phyloP scores from a whole-genome alignment of 2,888 invertebrate genomes.

The Acleris laterana region DNA sequence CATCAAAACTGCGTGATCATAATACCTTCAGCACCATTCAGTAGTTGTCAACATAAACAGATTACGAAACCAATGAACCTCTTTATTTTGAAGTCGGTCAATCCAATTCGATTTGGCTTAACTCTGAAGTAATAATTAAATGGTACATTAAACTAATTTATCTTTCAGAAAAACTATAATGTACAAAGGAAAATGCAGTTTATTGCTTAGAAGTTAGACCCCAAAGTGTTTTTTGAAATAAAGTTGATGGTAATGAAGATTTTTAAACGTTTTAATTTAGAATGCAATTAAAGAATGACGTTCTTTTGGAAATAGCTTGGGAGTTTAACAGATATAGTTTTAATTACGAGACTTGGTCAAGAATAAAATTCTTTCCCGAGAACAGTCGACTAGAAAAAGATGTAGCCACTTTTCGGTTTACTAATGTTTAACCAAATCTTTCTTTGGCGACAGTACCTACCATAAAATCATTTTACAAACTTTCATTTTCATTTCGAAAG shows the following conservation, averaged over 20 bases:
- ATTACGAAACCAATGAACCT: constrained; percentile 19
- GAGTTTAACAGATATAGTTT: too few species aligned
- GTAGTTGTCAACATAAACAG: constrained; percentile 28
- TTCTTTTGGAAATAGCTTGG: not conserved
- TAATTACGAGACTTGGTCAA: too few species aligned
- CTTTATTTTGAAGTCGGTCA: constrained; percentile 32
- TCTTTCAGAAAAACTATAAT: not conserved
- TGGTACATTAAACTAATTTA: constrained; percentile 42
- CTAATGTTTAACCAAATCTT: too few species aligned
- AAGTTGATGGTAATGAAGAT: not conserved
- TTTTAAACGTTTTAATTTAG: not conserved
- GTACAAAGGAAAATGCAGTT: not conserved
- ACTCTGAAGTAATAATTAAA: constrained; percentile 49
- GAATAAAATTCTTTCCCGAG: too few species aligned
- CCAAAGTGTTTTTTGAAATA: not conserved
- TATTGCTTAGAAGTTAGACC: not conserved
- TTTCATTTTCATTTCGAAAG: too few species aligned
- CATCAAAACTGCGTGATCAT: not conserved
- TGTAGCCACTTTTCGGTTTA: too few species aligned
- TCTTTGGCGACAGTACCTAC: too few species aligned
- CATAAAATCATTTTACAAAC: too few species aligned
- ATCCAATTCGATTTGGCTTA: constrained; percentile 38
- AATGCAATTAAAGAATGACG: not conserved
- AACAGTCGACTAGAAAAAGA: too few species aligned
- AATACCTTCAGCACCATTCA: constrained; percentile 14